Conservation (phyloP, 2,113 vertebrate species). For the Corythaeola cristata region DNA sequence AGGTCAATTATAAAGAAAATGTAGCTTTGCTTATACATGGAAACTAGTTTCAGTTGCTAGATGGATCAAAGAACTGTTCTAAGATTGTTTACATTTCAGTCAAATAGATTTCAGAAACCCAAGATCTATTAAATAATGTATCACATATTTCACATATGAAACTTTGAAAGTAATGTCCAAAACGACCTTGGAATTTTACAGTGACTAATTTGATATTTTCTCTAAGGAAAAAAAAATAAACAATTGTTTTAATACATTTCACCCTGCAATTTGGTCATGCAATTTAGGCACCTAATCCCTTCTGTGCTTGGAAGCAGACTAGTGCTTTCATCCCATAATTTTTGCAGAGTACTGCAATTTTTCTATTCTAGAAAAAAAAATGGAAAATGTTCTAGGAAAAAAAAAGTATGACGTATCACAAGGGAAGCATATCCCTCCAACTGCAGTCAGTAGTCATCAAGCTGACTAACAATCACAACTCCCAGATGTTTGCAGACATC, state of each 20-base stretch:
- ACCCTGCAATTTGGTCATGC: accelerated
- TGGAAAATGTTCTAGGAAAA: background rate
- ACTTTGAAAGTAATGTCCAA: background rate
- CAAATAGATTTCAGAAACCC: background rate
- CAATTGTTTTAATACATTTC: background rate
- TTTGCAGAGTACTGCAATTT: background rate
- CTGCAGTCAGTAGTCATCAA: background rate
- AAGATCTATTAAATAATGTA: background rate
- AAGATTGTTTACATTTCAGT: background rate
- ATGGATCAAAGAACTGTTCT: background rate
- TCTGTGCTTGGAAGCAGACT: background rate
- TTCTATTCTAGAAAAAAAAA: background rate
- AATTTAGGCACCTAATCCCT: background rate
- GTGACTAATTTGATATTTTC: background rate
- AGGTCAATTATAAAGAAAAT: background rate
- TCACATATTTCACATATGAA: background rate
- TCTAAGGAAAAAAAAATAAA: background rate
- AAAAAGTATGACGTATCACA: background rate
- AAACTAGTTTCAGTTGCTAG: background rate
- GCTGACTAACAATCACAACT: background rate
- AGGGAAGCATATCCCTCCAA: background rate
- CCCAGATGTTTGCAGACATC: background rate
- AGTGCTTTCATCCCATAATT: background rate
- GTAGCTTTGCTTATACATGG: background rate
- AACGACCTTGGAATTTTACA: background rate